Percentiles rank a stretch among this genome's conserved stretches.
Conservation (phyloP, 2,113 vertebrate genomes). For the Sturnus vulgaris region DNA sequence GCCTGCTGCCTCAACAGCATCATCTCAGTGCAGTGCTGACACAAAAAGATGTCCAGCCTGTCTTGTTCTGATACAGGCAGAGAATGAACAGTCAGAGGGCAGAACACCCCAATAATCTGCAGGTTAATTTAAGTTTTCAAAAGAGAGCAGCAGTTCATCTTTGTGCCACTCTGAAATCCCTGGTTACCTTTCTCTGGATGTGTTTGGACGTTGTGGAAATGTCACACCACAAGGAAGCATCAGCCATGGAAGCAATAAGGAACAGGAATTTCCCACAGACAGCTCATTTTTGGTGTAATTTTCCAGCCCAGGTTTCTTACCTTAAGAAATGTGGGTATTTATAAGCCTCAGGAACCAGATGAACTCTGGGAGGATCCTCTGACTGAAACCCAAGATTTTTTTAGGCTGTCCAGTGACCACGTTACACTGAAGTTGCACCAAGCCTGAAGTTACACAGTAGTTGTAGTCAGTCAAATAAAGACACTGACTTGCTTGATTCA, state of each 20-base stretch:
- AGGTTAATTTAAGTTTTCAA: neutral
- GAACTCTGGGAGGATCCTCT: neutral
- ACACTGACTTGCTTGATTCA: constrained; percentile 27
- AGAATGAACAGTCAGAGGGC: neutral
- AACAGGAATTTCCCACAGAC: neutral
- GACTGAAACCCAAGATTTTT: neutral
- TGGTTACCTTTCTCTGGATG: neutral
- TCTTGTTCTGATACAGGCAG: neutral
- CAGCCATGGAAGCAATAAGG: neutral
- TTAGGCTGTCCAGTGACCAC: neutral
- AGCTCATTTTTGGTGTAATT: neutral
- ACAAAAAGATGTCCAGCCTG: neutral
- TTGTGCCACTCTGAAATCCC: neutral
- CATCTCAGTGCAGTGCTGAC: neutral
- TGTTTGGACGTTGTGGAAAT: neutral
- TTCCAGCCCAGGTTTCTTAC: neutral
- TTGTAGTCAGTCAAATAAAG: neutral
- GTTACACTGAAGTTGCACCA: neutral
- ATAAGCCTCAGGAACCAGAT: neutral
- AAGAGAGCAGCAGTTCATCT: neutral
- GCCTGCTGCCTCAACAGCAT: neutral
- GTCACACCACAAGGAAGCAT: neutral
- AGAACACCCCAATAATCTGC: neutral
- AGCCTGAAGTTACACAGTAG: constrained; percentile 25
- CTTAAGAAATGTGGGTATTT: neutral